Percentiles rank a stretch among this genome's conserved stretches.
Evolutionary conservation across 1,140 invertebrate genomes (phyloP).

Genomic region (Aphaenogaster ashmeadi): DNA sequence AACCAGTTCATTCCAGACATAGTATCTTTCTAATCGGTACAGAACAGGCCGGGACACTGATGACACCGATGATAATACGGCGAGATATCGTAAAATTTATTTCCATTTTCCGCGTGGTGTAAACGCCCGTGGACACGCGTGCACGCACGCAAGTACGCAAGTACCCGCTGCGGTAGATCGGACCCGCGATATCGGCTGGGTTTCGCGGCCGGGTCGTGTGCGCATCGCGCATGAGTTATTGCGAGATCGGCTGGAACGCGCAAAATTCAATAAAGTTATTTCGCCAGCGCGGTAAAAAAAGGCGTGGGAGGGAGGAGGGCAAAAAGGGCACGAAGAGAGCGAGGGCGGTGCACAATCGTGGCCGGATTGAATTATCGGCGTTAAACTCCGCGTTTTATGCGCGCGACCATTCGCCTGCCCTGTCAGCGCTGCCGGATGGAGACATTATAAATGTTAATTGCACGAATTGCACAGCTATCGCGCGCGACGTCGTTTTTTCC

Average conservation of each 20-base stretch:
- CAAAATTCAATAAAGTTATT: slow-evolving; percentile 85
- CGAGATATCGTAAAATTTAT: slow-evolving; percentile 69
- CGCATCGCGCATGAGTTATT: slow-evolving; percentile 78
- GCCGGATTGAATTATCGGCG: slow-evolving; percentile 81
- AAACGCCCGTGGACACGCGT: slow-evolving; percentile 37
- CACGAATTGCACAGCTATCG: slow-evolving; percentile 83
- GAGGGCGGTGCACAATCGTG: slow-evolving; percentile 52
- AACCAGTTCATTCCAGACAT: neutral
- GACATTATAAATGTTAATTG: slow-evolving; percentile 86
- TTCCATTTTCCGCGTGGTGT: slow-evolving; percentile 65
- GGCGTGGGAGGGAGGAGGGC: no score
- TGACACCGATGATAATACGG: slow-evolving; percentile 59
- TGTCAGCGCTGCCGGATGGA: slow-evolving; percentile 77
- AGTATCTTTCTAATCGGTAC: slow-evolving; percentile 12
- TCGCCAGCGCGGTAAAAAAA: slow-evolving; percentile 35
- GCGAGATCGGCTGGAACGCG: slow-evolving; percentile 70
- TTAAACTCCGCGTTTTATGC: slow-evolving; percentile 83
- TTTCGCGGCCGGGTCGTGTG: slow-evolving; percentile 49
- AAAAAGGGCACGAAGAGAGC: neutral
- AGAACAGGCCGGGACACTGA: slow-evolving; percentile 26
- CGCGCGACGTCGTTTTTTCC: slow-evolving; percentile 42
- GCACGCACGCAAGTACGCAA: slow-evolving; percentile 63
- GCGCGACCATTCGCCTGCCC: slow-evolving; percentile 46
- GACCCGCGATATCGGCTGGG: slow-evolving; percentile 68
- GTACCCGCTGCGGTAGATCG: slow-evolving; percentile 68